A percentile compares a stretch with the other conserved stretches of the same genome.
Conservation (phyloP, 2,113 vertebrate species). For the Uria lomvia region DNA sequence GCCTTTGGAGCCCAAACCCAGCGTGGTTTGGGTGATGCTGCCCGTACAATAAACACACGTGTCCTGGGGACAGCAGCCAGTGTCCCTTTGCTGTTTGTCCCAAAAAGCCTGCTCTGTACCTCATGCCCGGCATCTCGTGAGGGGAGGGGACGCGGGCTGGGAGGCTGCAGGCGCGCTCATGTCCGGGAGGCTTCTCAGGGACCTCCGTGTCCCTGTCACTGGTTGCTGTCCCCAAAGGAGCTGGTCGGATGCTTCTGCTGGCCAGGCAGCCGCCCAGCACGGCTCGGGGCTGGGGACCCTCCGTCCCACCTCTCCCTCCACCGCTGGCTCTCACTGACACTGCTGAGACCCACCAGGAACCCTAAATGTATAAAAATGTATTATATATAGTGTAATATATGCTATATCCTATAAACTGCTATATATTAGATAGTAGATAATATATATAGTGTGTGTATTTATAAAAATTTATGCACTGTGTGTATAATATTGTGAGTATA, state of each 20-base stretch:
- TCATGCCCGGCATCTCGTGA: accelerated
- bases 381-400: not conserved
- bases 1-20: not conserved
- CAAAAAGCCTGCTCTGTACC: not conserved
- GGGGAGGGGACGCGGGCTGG: not conserved
- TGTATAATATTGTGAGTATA: not conserved
- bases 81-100: not conserved
- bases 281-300: accelerated
- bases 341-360: not conserved
- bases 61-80: not conserved
- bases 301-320: not conserved
- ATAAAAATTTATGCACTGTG: too few species aligned
- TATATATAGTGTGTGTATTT: not conserved
- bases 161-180: not conserved
- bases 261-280: not conserved
- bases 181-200: not conserved
- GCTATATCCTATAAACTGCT: not conserved
- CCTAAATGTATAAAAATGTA: not conserved
- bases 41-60: not conserved
- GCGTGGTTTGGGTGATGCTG: not conserved
- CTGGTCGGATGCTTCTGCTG: not conserved
- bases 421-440: not conserved
- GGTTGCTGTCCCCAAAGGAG: not conserved
- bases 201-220: not conserved
- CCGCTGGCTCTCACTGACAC: accelerated